These are phyloP conservation scores for Microctenopoma lineatum DNA, from an alignment of 2,797 vertebrate genomes.

Conservation along the genomic window DNA sequence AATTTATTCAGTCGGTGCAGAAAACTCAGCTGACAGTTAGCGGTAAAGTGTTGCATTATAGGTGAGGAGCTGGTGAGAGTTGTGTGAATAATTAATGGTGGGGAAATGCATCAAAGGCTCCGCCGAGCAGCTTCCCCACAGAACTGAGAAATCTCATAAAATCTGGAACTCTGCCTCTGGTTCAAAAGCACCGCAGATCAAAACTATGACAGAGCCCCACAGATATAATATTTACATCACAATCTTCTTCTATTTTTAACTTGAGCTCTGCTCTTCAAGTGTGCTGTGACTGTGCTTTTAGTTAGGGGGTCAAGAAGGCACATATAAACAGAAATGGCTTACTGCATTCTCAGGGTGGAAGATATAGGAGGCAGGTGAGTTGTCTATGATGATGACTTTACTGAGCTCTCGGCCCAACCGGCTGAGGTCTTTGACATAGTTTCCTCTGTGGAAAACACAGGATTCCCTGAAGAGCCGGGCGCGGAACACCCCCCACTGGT, in stretches of 20 bases:
- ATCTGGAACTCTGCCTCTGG: slow-evolving; percentile 35
- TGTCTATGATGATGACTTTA: slow-evolving; percentile 98
- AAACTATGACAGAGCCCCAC: slow-evolving; percentile 12
- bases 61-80: slow-evolving; percentile 47
- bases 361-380: slow-evolving; percentile 98
- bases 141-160: slow-evolving; percentile 40
- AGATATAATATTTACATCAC: slow-evolving; percentile 32
- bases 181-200: slow-evolving; percentile 28
- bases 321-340: slow-evolving; percentile 68
- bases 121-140: slow-evolving; percentile 22
- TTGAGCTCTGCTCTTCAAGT: background rate
- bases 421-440: slow-evolving; percentile 99
- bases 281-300: slow-evolving; percentile 15
- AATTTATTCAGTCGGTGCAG: slow-evolving; percentile 18
- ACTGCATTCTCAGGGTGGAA: slow-evolving; percentile 99
- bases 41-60: slow-evolving; percentile 47
- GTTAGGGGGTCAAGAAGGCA: background rate
- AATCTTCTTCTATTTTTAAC: slow-evolving; percentile 8
- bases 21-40: slow-evolving; percentile 11
- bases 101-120: slow-evolving; percentile 65
- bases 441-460: slow-evolving; percentile 98
- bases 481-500: slow-evolving; percentile 97
- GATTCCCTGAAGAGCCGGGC: slow-evolving; percentile 98
- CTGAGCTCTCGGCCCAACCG: slow-evolving; percentile 94
- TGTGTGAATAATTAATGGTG: slow-evolving; percentile 68